phyloP scores from a whole-genome alignment of 1,140 invertebrate genomes.

The Lerema accius region DNA sequence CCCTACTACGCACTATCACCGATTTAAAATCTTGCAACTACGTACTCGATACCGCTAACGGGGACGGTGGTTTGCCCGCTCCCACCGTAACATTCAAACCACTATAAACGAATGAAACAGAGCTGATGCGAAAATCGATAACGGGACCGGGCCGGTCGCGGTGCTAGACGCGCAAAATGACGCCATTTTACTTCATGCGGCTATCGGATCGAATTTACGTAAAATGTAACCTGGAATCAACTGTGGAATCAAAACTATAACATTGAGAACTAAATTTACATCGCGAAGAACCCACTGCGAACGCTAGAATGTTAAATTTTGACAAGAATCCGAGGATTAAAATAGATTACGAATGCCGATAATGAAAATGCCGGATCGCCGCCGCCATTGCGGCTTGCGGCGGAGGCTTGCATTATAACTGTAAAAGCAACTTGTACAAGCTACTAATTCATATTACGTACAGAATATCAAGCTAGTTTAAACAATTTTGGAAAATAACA shows the following conservation, averaged over 20 bases:
- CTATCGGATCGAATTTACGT: slow-evolving; percentile 60
- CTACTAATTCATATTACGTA: slow-evolving; percentile 23
- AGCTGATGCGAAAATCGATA: slow-evolving; percentile 71
- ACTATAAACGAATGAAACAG: slow-evolving; percentile 47
- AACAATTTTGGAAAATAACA: not conserved
- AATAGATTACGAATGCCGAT: slow-evolving; percentile 68
- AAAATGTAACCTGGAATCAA: slow-evolving; percentile 61
- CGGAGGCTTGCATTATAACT: slow-evolving; percentile 46
- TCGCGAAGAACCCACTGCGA: slow-evolving; percentile 68
- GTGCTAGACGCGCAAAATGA: slow-evolving; percentile 72
- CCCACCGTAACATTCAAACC: slow-evolving; percentile 65
- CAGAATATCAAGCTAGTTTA: slow-evolving; percentile 18
- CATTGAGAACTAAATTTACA: slow-evolving; percentile 56
- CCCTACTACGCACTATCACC: slow-evolving; percentile 61
- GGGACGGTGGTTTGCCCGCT: slow-evolving; percentile 48
- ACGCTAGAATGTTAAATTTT: slow-evolving; percentile 71
- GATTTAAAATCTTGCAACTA: slow-evolving; percentile 80
- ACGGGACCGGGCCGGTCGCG: slow-evolving; percentile 67
- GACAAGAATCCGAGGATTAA: slow-evolving; percentile 70
- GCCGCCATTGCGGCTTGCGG: slow-evolving; percentile 71
- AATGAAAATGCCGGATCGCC: slow-evolving; percentile 72
- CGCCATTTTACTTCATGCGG: slow-evolving; percentile 80
- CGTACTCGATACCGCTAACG: slow-evolving; percentile 42
- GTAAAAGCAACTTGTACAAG: slow-evolving; percentile 52
- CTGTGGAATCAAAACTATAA: slow-evolving; percentile 76